Percentiles rank a stretch among this genome's conserved stretches.
phyloP scores from a whole-genome alignment of 92 coral and sea anemone species.

The Meandrina meandrites region DNA sequence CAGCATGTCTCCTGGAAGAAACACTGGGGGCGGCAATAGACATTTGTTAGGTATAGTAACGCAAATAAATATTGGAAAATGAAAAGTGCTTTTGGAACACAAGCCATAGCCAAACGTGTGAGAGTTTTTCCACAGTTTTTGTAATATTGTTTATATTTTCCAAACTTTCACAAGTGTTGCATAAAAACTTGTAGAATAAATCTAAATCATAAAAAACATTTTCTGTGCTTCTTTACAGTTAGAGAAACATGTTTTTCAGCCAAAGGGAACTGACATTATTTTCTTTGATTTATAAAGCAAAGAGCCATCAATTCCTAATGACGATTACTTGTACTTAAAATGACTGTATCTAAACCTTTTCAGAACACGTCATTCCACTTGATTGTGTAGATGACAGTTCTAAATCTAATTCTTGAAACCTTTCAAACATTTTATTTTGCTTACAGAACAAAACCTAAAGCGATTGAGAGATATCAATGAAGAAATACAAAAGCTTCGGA shows the following conservation, averaged over 20 bases:
- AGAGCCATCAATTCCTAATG: no score
- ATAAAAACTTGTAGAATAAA: no score
- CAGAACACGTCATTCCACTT: neutral
- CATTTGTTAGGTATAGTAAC: constrained; percentile 61
- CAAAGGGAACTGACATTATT: no score
- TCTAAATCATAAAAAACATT: no score
- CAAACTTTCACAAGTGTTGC: no score
- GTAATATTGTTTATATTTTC: no score
- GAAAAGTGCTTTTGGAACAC: neutral
- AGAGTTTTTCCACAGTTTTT: no score
- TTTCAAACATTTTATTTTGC: neutral
- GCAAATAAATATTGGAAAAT: neutral
- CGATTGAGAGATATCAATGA: constrained; percentile 88
- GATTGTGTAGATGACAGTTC: neutral
- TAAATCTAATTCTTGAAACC: neutral
- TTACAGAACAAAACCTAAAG: constrained; percentile 85
- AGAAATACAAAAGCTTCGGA: constrained; percentile 83
- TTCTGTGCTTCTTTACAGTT: no score
- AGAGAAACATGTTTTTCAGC: no score
- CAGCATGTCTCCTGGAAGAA: constrained; percentile 42
- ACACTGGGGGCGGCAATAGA: constrained; percentile 56
- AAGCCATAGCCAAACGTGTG: neutral
- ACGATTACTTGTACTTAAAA: no score
- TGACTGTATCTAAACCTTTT: neutral
- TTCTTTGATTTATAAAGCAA: no score